These are phyloP conservation scores for Rallus limicola DNA, from an alignment of 2,113 vertebrate genomes.

Conservation along the genomic window DNA sequence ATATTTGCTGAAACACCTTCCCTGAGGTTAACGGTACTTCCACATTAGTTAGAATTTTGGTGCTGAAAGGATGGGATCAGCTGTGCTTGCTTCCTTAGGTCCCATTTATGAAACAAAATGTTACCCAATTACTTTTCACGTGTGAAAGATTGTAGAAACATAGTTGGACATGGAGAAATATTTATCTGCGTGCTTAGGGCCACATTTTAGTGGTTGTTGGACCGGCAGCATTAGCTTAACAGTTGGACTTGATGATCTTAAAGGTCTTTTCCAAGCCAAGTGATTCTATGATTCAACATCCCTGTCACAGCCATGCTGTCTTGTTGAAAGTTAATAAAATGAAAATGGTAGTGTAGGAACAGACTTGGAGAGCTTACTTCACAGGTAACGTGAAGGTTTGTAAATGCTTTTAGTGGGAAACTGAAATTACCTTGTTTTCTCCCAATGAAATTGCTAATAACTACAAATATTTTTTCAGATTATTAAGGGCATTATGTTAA, in stretches of 20 bases:
- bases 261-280: no score
- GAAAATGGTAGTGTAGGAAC: not conserved
- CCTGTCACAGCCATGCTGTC: not conserved
- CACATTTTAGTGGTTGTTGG: no score
- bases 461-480: not conserved
- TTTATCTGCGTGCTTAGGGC: not conserved
- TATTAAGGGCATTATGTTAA: not conserved
- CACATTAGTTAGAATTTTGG: not conserved
- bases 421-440: not conserved
- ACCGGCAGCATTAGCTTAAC: no score
- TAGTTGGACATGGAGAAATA: not conserved
- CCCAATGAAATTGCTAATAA: not conserved
- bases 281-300: not conserved
- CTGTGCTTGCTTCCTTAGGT: not conserved
- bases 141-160: not conserved
- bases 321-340: not conserved
- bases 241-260: no score
- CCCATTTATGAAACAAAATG: not conserved
- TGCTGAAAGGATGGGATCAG: not conserved
- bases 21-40: not conserved
- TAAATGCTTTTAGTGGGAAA: not conserved
- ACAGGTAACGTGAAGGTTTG: not conserved
- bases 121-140: not conserved
- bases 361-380: not conserved
- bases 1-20: not conserved